Conservation (phyloP, 2,113 vertebrate genomes). For the Pseudolaguvia tuberculata region DNA sequence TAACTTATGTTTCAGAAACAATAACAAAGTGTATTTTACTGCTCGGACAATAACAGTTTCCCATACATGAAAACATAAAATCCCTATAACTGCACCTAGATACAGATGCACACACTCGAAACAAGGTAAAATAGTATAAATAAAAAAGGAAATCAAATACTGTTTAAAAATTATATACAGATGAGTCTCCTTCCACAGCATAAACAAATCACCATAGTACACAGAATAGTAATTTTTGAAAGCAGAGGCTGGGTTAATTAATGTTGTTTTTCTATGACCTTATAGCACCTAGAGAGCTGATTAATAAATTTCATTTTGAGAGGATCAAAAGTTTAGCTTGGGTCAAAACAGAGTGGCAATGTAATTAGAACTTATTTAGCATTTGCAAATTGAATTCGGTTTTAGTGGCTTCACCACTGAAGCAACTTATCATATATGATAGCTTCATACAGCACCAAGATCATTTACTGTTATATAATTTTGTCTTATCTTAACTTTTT, state of each 20-base stretch:
- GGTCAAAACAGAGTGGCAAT: constrained; percentile 30
- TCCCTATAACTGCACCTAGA: too few relatives aligned
- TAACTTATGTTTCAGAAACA: not conserved
- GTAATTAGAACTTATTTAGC: constrained; percentile 50
- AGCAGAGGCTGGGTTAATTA: constrained; percentile 33
- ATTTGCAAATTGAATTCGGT: constrained; percentile 42
- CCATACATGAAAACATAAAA: too few relatives aligned
- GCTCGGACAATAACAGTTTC: too few relatives aligned
- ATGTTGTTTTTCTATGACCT: constrained; percentile 29
- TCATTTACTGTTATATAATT: constrained; percentile 8
- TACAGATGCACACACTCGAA: too few relatives aligned
- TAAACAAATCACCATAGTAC: not conserved
- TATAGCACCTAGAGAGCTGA: constrained; percentile 34
- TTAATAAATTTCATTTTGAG: constrained; percentile 44
- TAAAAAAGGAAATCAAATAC: too few relatives aligned
- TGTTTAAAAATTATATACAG: too few relatives aligned
- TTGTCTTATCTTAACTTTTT: too few relatives aligned
- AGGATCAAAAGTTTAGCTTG: constrained; percentile 41
- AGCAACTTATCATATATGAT: constrained; percentile 37
- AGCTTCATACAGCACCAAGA: constrained; percentile 23
- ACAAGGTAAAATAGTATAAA: too few relatives aligned
- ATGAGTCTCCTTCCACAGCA: not conserved
- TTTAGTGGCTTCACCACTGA: constrained; percentile 25
- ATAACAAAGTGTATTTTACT: too few relatives aligned
- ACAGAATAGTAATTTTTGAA: not conserved